Conservation (phyloP, 2,888 invertebrate genomes). For the Tetanocera ferruginea region DNA sequence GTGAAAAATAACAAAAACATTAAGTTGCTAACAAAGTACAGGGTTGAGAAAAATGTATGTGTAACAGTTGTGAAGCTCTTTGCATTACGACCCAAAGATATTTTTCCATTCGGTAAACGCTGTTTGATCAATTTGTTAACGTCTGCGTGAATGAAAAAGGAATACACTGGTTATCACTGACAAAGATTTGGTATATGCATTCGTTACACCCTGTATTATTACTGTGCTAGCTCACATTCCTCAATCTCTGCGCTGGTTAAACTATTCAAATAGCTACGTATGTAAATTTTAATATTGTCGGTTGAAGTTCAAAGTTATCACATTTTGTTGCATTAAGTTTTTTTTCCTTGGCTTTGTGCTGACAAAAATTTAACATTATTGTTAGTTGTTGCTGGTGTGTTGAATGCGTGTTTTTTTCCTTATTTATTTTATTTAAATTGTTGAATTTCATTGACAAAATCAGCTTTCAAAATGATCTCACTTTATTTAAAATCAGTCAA, state of each 20-base stretch:
- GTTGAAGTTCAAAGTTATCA: slow-evolving; percentile 63
- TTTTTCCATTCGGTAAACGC: no score
- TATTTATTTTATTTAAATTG: slow-evolving; percentile 33
- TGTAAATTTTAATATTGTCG: slow-evolving; percentile 48
- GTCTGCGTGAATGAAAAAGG: no score
- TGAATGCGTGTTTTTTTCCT: slow-evolving; percentile 44
- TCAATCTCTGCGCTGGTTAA: not conserved
- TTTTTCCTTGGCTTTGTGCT: not conserved
- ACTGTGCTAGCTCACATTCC: not conserved
- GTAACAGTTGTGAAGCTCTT: no score
- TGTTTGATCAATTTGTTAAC: no score
- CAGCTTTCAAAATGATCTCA: slow-evolving; percentile 72
- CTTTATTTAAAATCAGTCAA: slow-evolving; percentile 70
- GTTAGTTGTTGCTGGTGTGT: slow-evolving; percentile 44
- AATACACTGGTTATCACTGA: no score
- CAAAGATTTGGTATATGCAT: no score
- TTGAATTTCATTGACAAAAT: slow-evolving; percentile 70
- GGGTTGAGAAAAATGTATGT: no score
- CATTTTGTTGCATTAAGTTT: slow-evolving; percentile 34
- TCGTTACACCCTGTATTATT: no score
- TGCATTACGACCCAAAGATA: no score
- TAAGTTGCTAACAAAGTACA: no score
- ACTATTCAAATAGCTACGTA: not conserved
- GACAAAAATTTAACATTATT: not conserved
- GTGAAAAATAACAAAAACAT: no score